phyloP scores from a whole-genome alignment of 2,113 vertebrate species.

The Calonectris borealis region DNA sequence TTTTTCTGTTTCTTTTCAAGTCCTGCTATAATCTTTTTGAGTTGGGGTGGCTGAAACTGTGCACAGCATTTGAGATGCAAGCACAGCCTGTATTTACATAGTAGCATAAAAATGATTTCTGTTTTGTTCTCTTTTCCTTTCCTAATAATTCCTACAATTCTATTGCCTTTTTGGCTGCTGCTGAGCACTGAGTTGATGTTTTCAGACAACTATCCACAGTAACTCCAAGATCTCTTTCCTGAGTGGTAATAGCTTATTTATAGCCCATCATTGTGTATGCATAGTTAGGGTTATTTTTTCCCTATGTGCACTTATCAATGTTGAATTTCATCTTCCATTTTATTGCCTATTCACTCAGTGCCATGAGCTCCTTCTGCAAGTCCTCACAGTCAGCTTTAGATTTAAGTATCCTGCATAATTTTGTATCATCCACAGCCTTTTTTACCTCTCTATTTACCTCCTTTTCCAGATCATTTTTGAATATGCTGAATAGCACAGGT shows the following conservation, averaged over 20 bases:
- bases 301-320: neutral
- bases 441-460: conserved; percentile 13
- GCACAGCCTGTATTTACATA: neutral
- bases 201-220: neutral
- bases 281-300: conserved; percentile 38
- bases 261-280: neutral
- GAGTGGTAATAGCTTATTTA: conserved; percentile 39
- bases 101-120: conserved; percentile 7
- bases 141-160: neutral
- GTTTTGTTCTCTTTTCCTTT: conserved; percentile 11
- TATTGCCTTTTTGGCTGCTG: neutral
- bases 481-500: neutral
- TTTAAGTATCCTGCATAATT: conserved; percentile 18
- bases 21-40: neutral
- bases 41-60: neutral
- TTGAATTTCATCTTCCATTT: conserved; percentile 46
- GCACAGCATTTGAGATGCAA: neutral
- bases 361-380: neutral
- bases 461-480: neutral
- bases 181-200: conserved; percentile 1
- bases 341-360: conserved; percentile 11
- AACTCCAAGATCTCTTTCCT: conserved; percentile 1
- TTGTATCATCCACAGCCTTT: neutral
- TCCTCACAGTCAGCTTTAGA: neutral
- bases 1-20: neutral